A percentile compares a stretch with the other conserved stretches of the same genome.
Conservation (phyloP, 1,140 invertebrate genomes). For the Eumaeus atala region DNA sequence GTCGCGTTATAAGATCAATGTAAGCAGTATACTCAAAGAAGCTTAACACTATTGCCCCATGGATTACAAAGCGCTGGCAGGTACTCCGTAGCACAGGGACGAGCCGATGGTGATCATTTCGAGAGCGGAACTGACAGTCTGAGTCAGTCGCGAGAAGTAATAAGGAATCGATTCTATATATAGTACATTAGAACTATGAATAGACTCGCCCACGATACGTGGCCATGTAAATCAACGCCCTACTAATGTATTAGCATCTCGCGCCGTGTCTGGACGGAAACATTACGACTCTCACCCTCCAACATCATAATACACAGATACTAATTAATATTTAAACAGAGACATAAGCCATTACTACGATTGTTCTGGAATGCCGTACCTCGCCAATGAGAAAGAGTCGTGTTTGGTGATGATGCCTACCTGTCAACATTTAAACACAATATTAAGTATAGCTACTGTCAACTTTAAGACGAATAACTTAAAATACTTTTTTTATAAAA, state of each 20-base stretch:
- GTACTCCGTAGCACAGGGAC: no score
- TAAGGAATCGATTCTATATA: constrained; percentile 66
- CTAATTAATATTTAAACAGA: neutral
- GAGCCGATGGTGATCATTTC: no score
- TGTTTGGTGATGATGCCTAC: no score
- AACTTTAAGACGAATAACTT: no score
- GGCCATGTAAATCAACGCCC: constrained; percentile 64
- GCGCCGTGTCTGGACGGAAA: constrained; percentile 25
- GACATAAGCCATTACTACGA: neutral
- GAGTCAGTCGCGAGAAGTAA: constrained; percentile 61
- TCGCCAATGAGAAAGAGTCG: no score
- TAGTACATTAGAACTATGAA: constrained; percentile 68
- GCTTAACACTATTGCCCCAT: no score
- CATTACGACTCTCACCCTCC: constrained; percentile 13
- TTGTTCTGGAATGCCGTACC: constrained; percentile 1
- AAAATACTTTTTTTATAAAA: no score
- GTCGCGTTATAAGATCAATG: no score
- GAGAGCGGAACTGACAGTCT: constrained; percentile 46
- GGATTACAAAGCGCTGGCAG: no score
- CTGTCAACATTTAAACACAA: no score
- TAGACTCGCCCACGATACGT: constrained; percentile 61
- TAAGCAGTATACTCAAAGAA: no score
- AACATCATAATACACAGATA: constrained; percentile 1
- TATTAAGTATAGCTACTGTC: no score
- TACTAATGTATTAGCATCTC: constrained; percentile 64